Base-by-base conservation (phyloP, 2,113 vertebrate species). In the Cryptotis parvus region DNA sequence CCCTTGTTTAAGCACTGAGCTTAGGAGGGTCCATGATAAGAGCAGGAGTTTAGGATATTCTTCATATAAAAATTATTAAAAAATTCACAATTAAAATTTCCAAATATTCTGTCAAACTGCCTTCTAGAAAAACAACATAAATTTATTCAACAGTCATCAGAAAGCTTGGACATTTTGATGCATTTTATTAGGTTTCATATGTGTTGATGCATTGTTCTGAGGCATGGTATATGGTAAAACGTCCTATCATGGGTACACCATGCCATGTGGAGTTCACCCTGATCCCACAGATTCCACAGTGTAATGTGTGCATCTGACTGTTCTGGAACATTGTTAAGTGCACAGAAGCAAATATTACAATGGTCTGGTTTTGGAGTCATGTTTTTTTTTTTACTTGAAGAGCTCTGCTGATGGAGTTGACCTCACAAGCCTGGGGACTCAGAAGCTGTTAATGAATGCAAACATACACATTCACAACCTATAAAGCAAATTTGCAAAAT, bases 11-110 rank as follows among this genome's bases (percentile, higher is more conserved):
- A 45, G 43, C 43, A 45, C 11, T 45, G 43, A 45, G 43, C 43
- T 45, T 45, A 45, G 43, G 43, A 45, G 43, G 11, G 11, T 11
- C 11, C 11, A 45, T 45, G 43, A 45, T 45, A n/a, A 45, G 6
- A 45, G 43, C 43, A 7, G 11, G 8, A 77, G 10, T 26, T 29
- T 49, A 70, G 3, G 1, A 1, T 69, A 4, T 65, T 74, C 29
- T 9, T 58, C 39, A 76, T 66, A 45, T 70, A 33, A 84, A 85
- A 85, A 37, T 58, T 74, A 74, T 84, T 4, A n/a, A 16, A 9
- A 87, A 92, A 58, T 45, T 6, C 2, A 68, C 49, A 92, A 66
- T 84, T 72, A 70, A 88, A 29, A n/a, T 33, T 66, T 92, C 87
- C 26, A 70, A 69, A 49, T 26, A 49, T 73, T 83, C 14, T 52